Conservation (phyloP, 2,113 vertebrate species). For the Vulpes vulpes region DNA sequence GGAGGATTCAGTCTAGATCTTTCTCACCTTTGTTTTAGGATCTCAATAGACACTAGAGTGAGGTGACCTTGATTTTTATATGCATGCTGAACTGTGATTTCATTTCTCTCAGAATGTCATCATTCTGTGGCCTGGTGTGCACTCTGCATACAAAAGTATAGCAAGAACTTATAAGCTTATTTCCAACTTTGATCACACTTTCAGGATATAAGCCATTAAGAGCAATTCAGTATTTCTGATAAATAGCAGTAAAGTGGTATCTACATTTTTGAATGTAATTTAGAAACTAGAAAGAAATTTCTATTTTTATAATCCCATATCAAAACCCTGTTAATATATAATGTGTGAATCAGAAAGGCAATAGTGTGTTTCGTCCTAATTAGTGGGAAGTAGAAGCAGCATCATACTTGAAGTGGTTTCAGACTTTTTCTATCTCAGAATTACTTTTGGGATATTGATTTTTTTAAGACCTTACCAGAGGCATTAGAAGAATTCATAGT, state of each 20-base stretch:
- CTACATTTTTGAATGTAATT: constrained; percentile 57
- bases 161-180: constrained; percentile 37
- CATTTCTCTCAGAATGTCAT: constrained; percentile 58
- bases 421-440: neutral
- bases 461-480: neutral
- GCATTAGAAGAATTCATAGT: constrained; percentile 12
- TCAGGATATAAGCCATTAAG: constrained; percentile 53
- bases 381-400: constrained; percentile 32
- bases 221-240: constrained; percentile 44
- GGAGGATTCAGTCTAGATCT: constrained; percentile 20
- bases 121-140: neutral
- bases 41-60: neutral
- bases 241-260: constrained; percentile 19
- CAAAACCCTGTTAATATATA: constrained; percentile 63
- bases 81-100: constrained; percentile 54
- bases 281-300: constrained; percentile 59
- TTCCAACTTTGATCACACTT: constrained; percentile 56
- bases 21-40: constrained; percentile 58
- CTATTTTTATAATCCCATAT: constrained; percentile 67
- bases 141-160: constrained; percentile 32
- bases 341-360: constrained; percentile 65
- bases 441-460: neutral
- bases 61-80: constrained; percentile 61
- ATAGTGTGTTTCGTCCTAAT: constrained; percentile 59
- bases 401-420: neutral